These are phyloP conservation scores for Calcarius lapponicus DNA, from an alignment of 2,797 vertebrate species.

Conservation along the genomic window DNA sequence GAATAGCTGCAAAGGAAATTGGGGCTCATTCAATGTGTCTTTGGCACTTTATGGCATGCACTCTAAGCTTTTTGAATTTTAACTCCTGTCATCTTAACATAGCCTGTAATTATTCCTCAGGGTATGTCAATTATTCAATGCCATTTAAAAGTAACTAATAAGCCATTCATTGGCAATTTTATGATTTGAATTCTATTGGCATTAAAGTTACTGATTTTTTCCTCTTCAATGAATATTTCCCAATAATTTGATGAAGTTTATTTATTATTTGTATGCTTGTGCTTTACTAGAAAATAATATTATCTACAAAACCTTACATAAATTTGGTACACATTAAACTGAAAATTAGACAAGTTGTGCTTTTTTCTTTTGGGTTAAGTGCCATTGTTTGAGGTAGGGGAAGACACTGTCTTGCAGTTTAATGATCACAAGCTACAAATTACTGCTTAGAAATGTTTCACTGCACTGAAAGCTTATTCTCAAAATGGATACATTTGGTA, in stretches of 20 bases:
- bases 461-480: not conserved
- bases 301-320: not conserved
- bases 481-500: not conserved
- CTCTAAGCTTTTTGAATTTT: not conserved
- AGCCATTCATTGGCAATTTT: constrained; percentile 39
- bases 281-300: constrained; percentile 8
- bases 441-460: not conserved
- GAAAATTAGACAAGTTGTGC: not conserved
- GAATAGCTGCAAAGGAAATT: not conserved
- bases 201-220: not conserved
- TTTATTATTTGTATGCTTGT: constrained; percentile 38
- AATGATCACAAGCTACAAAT: not conserved
- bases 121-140: constrained; percentile 34
- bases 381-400: not conserved
- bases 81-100: constrained; percentile 50
- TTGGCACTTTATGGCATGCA: not conserved
- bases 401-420: not conserved
- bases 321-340: not conserved
- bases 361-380: not conserved
- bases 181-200: not conserved
- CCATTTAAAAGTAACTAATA: constrained; percentile 55
- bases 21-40: not conserved
- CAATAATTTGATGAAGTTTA: not conserved
- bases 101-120: constrained; percentile 53
- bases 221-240: not conserved